Evolutionary conservation across 2,888 invertebrate species (phyloP), one percentile per base, ranked within the genome.

Genomic region (Sialis lutaria): DNA sequence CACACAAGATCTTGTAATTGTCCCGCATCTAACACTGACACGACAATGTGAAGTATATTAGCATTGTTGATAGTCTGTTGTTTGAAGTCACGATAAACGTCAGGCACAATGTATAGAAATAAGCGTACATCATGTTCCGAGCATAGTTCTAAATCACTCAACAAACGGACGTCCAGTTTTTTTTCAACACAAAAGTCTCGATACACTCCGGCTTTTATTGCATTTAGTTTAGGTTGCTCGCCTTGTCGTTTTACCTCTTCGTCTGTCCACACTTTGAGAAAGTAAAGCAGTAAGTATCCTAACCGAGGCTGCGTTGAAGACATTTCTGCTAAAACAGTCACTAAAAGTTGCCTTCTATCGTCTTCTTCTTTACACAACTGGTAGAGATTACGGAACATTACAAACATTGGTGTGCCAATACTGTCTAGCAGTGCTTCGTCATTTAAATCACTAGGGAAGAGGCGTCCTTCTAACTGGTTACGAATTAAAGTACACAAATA

Each of bases 1-100:
- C 91, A 92, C 51, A 95, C 81, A 47, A 97, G 71, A 56, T 88
- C 86, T 61, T 93, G 89, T 51, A 97, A 70, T 68, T 96, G 92
- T 52, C 73, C 73, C 3, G 92, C 82, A 65, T 97, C 96, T 53
- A 96, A 75, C 50, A 88, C 83, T 7, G 92, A 85, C 45, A 96
- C 84, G 55, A 96, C 84, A 55, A 91, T 75, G 61, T 89, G 84
- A 54, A 97, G 68, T 52, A 97, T 70, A 58, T 89, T 84, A 50
- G 84, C 78, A 64, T 92, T 91, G 55, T 92, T 92, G 53, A 90
- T 75, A 40, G 87, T 82, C 58, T 83, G 81, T 55, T 82, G 81
- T 59, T 88, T 84, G 64, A 91, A 95, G 65, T 87, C 89, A 60
- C 82, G 78, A 66, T 89, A 96, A 50, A 95, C 75, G 63, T 92